These are phyloP conservation scores for Drosophila nikananu DNA, from an alignment of 1,140 invertebrate species.

Conservation along the genomic window DNA sequence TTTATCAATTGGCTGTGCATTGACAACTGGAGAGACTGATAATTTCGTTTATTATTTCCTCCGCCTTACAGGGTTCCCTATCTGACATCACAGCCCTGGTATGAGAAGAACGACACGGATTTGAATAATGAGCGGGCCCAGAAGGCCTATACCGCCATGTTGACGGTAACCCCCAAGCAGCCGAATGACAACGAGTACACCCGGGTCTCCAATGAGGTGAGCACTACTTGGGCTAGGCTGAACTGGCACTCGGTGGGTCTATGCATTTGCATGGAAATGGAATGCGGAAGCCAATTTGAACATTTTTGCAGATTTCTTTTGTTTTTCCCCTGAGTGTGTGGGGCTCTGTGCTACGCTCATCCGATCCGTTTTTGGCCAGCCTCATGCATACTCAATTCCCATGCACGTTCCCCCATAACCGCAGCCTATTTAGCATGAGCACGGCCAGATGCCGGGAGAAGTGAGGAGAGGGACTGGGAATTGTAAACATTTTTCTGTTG, in stretches of 20 bases:
- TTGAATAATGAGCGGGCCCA: conserved; percentile 93
- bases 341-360: not conserved
- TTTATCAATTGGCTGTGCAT: not conserved
- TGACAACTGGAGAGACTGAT: not conserved
- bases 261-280: conserved; percentile 68
- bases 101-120: conserved; percentile 90
- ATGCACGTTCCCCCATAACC: conserved; percentile 35
- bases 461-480: not conserved
- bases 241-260: not conserved
- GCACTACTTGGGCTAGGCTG: conserved; percentile 9
- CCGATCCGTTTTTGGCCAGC: conserved; percentile 16
- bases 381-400: conserved; percentile 64
- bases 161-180: conserved; percentile 94
- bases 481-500: conserved; percentile 57
- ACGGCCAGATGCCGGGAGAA: not conserved
- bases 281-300: conserved; percentile 38
- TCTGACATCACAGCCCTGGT: conserved; percentile 91
- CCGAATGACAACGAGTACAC: conserved; percentile 92
- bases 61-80: conserved; percentile 69
- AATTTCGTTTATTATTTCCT: conserved; percentile 4
- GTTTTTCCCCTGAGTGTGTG: conserved; percentile 11
- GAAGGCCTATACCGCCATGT: conserved; percentile 94
- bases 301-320: conserved; percentile 34
- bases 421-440: conserved; percentile 48
- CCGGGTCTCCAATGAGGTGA: conserved; percentile 91